Evolutionary conservation across 1,140 invertebrate genomes (phyloP), one percentile per base, ranked within the genome.

Genomic region (Delia radicum): DNA sequence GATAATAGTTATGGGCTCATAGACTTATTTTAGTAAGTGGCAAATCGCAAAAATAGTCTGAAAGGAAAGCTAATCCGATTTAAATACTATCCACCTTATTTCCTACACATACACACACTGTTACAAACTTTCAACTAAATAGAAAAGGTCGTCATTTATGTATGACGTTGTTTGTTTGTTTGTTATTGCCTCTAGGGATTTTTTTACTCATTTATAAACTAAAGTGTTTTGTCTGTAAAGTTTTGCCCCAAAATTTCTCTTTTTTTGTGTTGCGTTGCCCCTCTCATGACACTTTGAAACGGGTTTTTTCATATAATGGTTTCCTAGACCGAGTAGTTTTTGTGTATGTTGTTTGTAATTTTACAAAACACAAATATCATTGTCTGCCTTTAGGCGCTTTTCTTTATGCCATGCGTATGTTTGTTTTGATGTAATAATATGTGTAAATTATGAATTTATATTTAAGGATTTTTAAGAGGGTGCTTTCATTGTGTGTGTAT

Each of bases 361-460:
- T 55, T 8, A 3, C 31, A 65, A 73, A 76, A 73, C 26, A 76
- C 75, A 76, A 76, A 76, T 76, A 76, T 76, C 75, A 29, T 67
- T 73, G 69, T 46, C 4, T 76, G 42, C 75, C 75, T 76, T 76
- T 46, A 76, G 75, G 75, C 75, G 75, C 18, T 76, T 69, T n/a
- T 63, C 13, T 31, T 69, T 31, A 28, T 75, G 33, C 31, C 21
- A 26, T 48, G 46, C 74, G 63, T 63, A 55, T 42, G 55, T 29
- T 37, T 42, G 31, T 37, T 8, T 33, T 62, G n/a, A 24, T 28
- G 46, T 29, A 27, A 27, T 29, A 4, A 26, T 65, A n/a, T 74
- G 73, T 29, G 26, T 61, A 46, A 27, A 61, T n/a, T 73, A 31
- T 8, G 15, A 72, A 7, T 13, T 37, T 74, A 61, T 10, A 74